Percentiles rank a stretch among this genome's conserved stretches.
Evolutionary conservation across 92 coral and sea anemone genomes (phyloP).

Genomic region (Palythoa grandiflora): DNA sequence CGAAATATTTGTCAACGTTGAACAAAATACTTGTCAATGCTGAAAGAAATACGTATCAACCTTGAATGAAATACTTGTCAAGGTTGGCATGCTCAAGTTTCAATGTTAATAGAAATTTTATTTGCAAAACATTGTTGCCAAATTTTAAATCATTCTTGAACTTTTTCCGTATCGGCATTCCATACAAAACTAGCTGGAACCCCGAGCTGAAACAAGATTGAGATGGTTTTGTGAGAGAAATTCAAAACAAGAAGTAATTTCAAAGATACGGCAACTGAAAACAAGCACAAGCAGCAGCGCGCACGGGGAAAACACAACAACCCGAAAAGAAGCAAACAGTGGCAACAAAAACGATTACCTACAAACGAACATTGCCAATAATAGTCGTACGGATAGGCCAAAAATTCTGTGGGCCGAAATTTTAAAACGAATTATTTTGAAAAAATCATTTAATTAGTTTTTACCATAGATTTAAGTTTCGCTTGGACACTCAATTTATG

Average conservation of each 20-base stretch:
- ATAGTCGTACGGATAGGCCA: constrained; percentile 1
- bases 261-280: constrained; percentile 19
- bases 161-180: too few species aligned
- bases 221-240: too few species aligned
- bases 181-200: too few species aligned
- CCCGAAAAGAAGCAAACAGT: constrained; percentile 29
- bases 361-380: constrained; percentile 23
- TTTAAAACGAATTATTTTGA: not conserved
- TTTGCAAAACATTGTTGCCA: too few species aligned
- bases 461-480: constrained; percentile 6
- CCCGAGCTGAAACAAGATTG: too few species aligned
- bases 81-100: too few species aligned
- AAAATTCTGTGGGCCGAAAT: not conserved
- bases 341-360: constrained; percentile 15
- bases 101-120: too few species aligned
- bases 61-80: too few species aligned
- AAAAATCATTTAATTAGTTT: constrained; percentile 5
- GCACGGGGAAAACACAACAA: constrained; percentile 25
- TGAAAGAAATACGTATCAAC: too few species aligned
- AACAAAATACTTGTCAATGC: too few species aligned
- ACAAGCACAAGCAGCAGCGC: constrained; percentile 29
- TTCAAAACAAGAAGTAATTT: not conserved
- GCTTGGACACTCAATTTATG: constrained; percentile 26
- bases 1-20: too few species aligned
- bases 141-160: too few species aligned